A percentile compares a stretch with the other conserved stretches of the same genome.
Conservation (phyloP, 92 coral and sea anemone species). For the Porites cylindrica region DNA sequence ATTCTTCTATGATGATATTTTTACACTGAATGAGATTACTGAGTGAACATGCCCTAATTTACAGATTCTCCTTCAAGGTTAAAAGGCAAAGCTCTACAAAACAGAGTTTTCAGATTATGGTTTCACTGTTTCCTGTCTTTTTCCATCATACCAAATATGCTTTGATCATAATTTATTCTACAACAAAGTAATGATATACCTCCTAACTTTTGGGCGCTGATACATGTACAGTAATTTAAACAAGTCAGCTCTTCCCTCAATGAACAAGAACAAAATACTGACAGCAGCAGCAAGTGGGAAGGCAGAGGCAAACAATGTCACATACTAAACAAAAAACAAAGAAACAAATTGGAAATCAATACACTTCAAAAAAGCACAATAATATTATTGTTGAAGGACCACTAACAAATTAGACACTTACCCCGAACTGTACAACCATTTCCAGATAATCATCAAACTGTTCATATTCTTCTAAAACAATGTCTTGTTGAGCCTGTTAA, state of each 20-base stretch:
- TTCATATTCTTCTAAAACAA: slow-evolving; percentile 93
- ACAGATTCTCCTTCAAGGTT: no score
- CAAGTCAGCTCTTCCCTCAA: slow-evolving; percentile 94
- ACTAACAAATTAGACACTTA: slow-evolving; percentile 30
- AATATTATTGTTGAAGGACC: not conserved
- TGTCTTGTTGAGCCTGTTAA: slow-evolving; percentile 84
- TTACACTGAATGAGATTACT: not conserved
- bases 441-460: slow-evolving; percentile 98
- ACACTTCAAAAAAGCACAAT: not conserved
- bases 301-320: slow-evolving; percentile 98
- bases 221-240: slow-evolving; percentile 91
- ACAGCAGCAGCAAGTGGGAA: slow-evolving; percentile 96
- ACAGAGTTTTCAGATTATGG: no score
- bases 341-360: not conserved
- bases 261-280: slow-evolving; percentile 90
- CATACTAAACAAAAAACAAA: slow-evolving; percentile 71
- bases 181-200: slow-evolving; percentile 60
- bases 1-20: no score
- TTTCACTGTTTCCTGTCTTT: no score
- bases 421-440: slow-evolving; percentile 99
- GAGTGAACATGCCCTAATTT: not conserved
- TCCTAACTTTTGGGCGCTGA: slow-evolving; percentile 89
- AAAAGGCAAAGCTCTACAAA: no score
- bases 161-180: not conserved
- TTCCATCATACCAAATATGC: not conserved